Evolutionary conservation across 1,140 invertebrate genomes (phyloP).

Genomic region (Zaprionus kolodkinae): DNA sequence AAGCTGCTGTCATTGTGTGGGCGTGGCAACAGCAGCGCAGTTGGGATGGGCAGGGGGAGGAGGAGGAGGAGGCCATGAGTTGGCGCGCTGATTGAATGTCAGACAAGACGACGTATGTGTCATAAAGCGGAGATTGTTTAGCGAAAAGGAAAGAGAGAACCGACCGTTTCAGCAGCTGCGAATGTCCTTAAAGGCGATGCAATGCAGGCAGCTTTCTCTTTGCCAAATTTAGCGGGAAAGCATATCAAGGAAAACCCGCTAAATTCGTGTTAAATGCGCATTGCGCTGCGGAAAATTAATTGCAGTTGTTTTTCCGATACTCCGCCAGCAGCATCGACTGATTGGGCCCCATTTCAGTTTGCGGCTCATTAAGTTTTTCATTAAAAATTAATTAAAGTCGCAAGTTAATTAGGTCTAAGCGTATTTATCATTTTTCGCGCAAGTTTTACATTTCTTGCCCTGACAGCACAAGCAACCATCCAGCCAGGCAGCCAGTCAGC

Average conservation of each 20-base stretch:
- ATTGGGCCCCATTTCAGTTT: conserved; percentile 60
- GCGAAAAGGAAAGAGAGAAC: conserved; percentile 19
- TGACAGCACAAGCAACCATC: conserved; percentile 44
- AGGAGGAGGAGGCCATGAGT: neutral
- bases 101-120: conserved; percentile 73
- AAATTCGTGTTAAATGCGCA: neutral
- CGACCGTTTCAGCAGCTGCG: neutral
- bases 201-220: neutral
- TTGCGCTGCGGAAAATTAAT: neutral
- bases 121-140: conserved; percentile 79
- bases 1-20: conserved; percentile 74
- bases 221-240: neutral
- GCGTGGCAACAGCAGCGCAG: conserved; percentile 40
- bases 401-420: conserved; percentile 83
- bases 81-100: conserved; percentile 77
- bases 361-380: conserved; percentile 81
- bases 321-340: neutral
- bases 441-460: conserved; percentile 63
- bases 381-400: conserved; percentile 83
- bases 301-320: conserved; percentile 16
- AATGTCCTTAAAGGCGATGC: neutral
- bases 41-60: neutral
- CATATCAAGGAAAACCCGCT: neutral
- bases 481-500: conserved; percentile 22
- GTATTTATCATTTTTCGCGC: conserved; percentile 81